phyloP scores from a whole-genome alignment of 2,113 vertebrate species.

The Nesogale talazaci region DNA sequence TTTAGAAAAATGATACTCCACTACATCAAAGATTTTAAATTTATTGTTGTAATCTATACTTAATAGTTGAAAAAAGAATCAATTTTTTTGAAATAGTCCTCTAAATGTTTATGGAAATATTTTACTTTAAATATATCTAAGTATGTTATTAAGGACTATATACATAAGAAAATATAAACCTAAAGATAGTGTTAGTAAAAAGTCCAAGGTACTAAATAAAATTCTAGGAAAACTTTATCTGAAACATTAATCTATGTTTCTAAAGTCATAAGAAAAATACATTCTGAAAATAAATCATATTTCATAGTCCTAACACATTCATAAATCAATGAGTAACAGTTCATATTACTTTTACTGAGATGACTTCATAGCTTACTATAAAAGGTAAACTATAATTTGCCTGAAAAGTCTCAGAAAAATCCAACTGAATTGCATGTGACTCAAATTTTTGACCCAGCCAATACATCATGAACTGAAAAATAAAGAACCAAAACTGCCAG shows the following conservation, averaged over 20 bases:
- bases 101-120: neutral
- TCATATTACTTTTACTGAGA: slow-evolving; percentile 15
- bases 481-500: slow-evolving; percentile 17
- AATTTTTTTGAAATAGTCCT: slow-evolving; percentile 7
- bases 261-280: slow-evolving; percentile 13
- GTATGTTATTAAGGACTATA: slow-evolving; percentile 15
- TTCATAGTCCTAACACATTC: neutral
- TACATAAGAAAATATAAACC: neutral
- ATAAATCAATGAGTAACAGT: neutral
- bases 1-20: neutral
- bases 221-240: neutral
- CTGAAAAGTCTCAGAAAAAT: slow-evolving; percentile 30
- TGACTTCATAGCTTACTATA: neutral
- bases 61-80: slow-evolving; percentile 6
- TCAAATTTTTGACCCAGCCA: slow-evolving; percentile 18
- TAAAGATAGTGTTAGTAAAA: neutral
- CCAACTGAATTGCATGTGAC: slow-evolving; percentile 16
- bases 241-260: neutral
- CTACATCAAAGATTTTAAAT: neutral
- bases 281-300: slow-evolving; percentile 12
- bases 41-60: slow-evolving; percentile 28
- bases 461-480: slow-evolving; percentile 29
- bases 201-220: neutral
- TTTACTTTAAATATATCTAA: neutral
- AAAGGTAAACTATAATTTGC: slow-evolving; percentile 38